Evolutionary conservation across 2,888 invertebrate genomes (phyloP), one percentile per base, ranked within the genome.

Genomic region (Xanthorhoe designata): DNA sequence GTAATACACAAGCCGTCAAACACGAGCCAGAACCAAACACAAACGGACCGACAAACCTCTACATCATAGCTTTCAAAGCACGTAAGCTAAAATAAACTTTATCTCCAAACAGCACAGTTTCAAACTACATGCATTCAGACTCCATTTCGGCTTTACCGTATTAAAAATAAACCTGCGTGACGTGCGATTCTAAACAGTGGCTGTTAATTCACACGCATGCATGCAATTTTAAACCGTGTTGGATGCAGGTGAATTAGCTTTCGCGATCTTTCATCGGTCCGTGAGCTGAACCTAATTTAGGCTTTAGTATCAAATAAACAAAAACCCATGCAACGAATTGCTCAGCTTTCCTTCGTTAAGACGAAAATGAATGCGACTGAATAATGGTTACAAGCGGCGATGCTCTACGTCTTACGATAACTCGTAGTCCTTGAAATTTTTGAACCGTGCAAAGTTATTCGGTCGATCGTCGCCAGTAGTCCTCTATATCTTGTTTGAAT

Each of bases 381-480:
- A 64, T 57, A 52, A 71, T 64, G 60, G 52, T 57, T 60, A 45
- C 54, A 68, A 73, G 72, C 74, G 52, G 66, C 64, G 66, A 70
- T 62, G 49, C 56, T 69, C 52, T 67, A 69, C 64, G 67, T 64
- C 58, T 61, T 59, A 35, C 32, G 63, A 69, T 66, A 66, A 64
- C 64, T 57, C 54, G 64, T 79, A 85, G 85, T 85, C 86, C 84
- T 79, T 84, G 82, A 83, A 84, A 84, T 82, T 79, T 85, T 84
- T 81, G 81, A 85, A 85, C 83, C 71, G 68, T 74, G 73, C 68
- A 59, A 68, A 61, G 61, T 66, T 60, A 56, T 51, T 64, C 62
- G 61, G 66, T 57, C 69, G 58, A 53, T 54, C 53, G 66, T 64
- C 54, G 65, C 56, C 70, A 74, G 63, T 65, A 74, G 75, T 73